Base-by-base conservation (phyloP, 2,888 invertebrate species). In the Epistrophe grossulariae region DNA sequence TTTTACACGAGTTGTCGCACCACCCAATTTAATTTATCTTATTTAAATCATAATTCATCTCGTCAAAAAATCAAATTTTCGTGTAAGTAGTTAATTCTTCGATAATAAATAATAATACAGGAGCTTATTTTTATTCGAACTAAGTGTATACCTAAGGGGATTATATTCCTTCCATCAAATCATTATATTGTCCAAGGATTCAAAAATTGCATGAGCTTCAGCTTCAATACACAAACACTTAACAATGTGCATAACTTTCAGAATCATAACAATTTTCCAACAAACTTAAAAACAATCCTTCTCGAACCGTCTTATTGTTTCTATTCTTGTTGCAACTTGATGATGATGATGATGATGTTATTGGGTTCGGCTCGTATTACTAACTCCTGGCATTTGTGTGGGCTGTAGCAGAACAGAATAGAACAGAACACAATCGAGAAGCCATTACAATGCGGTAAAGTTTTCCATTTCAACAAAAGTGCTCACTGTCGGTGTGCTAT, bases 371-470 rank as follows among this genome's bases (percentile, higher is more conserved):
- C 24, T 81, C 55, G 13, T 76, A 28, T 77, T 72, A 71, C 81
- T 48, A 60, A 64, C 19, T 35, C 40, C 38, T 52, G 70, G 52
- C 38, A 70, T 70, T 43, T 40, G 35, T 50, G 19, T 73, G 50
- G 45, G 8, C 59, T 31, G 4, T 64, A 57, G 35, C 24, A 59
- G 17, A 31, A 17, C n/a, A 38, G 9, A 40, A 60, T 4, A 24
- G 19, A 60, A 60, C 38, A 7, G 17, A 62, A 70, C 9, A 77
- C 81, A 79, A 84, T 84, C 64, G 71, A 71, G 74, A 84, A 84
- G 64, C 84, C 84, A 74, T 79, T 79, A 76, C 74, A 84, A 70
- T 79, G 84, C 74, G 24, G 48, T 17, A 59, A 71, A 79, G 62
- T 84, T 71, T 28, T 64, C 55, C 66, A 45, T 77, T 71, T 35